Evolutionary conservation across 2,113 vertebrate species (phyloP).

Genomic region (Psephotus haematonotus): DNA sequence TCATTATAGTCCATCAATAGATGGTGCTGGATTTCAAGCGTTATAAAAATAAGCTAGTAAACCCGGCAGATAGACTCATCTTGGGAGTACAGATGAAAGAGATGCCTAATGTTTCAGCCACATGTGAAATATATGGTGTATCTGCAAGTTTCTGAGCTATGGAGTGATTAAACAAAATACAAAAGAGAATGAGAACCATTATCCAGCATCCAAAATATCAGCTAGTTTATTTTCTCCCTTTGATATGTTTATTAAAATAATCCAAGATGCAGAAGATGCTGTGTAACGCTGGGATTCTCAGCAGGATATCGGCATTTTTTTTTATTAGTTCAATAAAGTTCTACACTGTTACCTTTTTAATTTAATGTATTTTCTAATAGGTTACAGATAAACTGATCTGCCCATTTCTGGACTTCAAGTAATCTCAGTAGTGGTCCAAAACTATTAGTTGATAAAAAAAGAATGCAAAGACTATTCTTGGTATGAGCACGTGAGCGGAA

Average conservation of each 20-base stretch:
- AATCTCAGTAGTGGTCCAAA: background rate
- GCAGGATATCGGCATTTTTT: background rate
- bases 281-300: background rate
- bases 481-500: background rate
- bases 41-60: background rate
- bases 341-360: background rate
- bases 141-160: background rate
- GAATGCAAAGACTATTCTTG: background rate
- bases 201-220: background rate
- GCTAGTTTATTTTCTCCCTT: background rate
- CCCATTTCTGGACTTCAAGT: background rate
- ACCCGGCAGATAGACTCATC: background rate
- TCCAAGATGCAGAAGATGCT: background rate
- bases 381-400: background rate
- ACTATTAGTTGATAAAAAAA: background rate
- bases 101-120: background rate
- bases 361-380: background rate
- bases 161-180: background rate
- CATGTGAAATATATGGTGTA: background rate
- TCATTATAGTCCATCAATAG: background rate
- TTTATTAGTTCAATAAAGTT: constrained; percentile 1
- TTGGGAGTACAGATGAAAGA: background rate
- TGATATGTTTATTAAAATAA: background rate
- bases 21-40: background rate
- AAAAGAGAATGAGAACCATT: background rate